phyloP scores from a whole-genome alignment of 2,888 invertebrate species.

The Polyploca ridens region DNA sequence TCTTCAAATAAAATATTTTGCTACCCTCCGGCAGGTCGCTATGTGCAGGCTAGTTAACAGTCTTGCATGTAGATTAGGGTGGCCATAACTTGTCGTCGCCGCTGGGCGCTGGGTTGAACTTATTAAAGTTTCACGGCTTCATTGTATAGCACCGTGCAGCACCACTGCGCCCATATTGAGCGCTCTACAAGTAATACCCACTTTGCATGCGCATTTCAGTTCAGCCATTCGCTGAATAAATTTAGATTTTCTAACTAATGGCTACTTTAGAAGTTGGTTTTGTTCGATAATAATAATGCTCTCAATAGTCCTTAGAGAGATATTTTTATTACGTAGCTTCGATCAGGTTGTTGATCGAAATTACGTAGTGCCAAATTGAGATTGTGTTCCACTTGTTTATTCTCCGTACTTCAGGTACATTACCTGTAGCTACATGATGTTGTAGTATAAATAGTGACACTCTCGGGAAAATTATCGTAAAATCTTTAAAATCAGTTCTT shows the following conservation, averaged over 20 bases:
- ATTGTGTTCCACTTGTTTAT: no score
- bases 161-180: conserved; percentile 48
- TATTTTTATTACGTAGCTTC: no score
- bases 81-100: conserved; percentile 28
- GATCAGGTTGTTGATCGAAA: no score
- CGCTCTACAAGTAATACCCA: conserved; percentile 51
- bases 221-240: conserved; percentile 38
- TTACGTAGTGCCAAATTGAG: no score
- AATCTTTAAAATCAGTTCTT: not conserved
- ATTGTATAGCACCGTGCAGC: conserved; percentile 51
- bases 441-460: not conserved
- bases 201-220: conserved; percentile 49
- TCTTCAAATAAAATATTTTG: no score
- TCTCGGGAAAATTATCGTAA: not conserved
- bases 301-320: not conserved
- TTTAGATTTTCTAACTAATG: conserved; percentile 31
- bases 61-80: conserved; percentile 33
- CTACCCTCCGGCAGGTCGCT: not conserved
- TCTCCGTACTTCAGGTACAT: no score
- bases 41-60: conserved; percentile 15
- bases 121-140: conserved; percentile 70
- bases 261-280: conserved; percentile 19
- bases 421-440: no score
- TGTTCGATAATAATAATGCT: not conserved
- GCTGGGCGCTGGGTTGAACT: conserved; percentile 39